Evolutionary conservation across 2,113 vertebrate species (phyloP).

Genomic region (Capra hircus): DNA sequence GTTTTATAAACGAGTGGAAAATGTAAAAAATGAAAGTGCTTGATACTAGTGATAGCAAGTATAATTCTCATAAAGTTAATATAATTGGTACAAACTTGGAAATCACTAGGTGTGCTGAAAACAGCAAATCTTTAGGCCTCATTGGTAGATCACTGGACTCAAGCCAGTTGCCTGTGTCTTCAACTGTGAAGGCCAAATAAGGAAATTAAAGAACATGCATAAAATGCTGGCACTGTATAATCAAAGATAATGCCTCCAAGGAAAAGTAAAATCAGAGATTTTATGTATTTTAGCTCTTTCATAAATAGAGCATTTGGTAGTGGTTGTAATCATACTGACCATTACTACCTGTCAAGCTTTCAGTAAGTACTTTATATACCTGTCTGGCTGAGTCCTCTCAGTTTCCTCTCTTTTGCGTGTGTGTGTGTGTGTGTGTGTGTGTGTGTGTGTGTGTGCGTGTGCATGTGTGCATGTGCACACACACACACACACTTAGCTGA

Average conservation of each 20-base stretch:
- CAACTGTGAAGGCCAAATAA: conserved; percentile 56
- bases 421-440: neutral
- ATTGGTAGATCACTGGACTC: conserved; percentile 13
- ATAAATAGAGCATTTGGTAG: neutral
- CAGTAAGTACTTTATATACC: neutral
- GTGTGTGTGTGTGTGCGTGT: rapidly evolving
- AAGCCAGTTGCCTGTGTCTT: conserved; percentile 45
- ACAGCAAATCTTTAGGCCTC: conserved; percentile 1
- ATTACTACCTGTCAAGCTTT: neutral
- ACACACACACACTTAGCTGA: neutral
- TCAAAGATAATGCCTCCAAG: conserved; percentile 1
- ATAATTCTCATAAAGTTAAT: conserved; percentile 6
- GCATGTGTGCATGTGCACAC: rapidly evolving
- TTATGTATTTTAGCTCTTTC: neutral
- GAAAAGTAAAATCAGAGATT: neutral
- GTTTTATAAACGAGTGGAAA: conserved; percentile 10
- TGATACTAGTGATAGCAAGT: neutral
- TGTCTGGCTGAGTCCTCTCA: neutral
- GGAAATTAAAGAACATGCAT: conserved; percentile 29
- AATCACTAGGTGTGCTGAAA: conserved; percentile 23
- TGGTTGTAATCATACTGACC: neutral
- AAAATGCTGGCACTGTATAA: conserved; percentile 2
- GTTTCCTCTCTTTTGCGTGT: neutral
- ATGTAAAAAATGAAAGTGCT: conserved; percentile 24
- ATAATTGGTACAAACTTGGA: conserved; percentile 26